A percentile compares a stretch with the other conserved stretches of the same genome.
Evolutionary conservation across 1,140 invertebrate species (phyloP).

Genomic region (Drusus annulatus): DNA sequence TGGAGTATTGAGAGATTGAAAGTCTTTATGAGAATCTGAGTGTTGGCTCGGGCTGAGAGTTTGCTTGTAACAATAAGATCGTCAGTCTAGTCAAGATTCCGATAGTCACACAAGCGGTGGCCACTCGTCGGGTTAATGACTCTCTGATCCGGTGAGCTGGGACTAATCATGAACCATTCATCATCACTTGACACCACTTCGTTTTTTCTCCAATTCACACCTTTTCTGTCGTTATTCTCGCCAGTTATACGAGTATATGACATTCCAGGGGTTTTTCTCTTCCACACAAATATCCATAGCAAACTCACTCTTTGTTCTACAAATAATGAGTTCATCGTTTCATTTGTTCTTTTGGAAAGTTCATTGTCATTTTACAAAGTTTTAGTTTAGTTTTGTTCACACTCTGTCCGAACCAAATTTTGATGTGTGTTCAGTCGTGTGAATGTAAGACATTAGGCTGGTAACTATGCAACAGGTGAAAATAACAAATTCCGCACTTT

Average conservation of each 20-base stretch:
- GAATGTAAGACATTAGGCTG: too few relatives aligned
- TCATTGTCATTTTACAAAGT: slow-evolving; percentile 1
- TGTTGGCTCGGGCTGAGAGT: too few relatives aligned
- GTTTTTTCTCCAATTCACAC: slow-evolving; percentile 59
- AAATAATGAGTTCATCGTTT: background rate
- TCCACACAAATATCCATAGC: background rate
- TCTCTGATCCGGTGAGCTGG: slow-evolving; percentile 44
- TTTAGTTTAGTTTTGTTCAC: background rate
- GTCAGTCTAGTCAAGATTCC: slow-evolving; percentile 5
- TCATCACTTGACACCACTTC: slow-evolving; percentile 59
- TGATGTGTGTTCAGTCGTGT: too few relatives aligned
- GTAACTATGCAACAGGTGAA: too few relatives aligned
- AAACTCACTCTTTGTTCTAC: slow-evolving; percentile 2
- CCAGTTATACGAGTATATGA: background rate
- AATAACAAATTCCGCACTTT: too few relatives aligned
- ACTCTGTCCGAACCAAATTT: too few relatives aligned
- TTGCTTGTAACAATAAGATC: slow-evolving; percentile 5
- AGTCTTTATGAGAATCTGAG: background rate
- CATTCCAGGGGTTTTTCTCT: slow-evolving; percentile 11
- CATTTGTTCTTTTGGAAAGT: slow-evolving; percentile 14
- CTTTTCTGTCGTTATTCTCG: slow-evolving; percentile 53
- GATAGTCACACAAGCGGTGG: slow-evolving; percentile 19
- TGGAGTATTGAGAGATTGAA: background rate
- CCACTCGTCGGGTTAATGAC: slow-evolving; percentile 31
- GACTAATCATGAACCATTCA: slow-evolving; percentile 57